phyloP scores from a whole-genome alignment of 2,113 vertebrate genomes.

The Sylvietta virens region DNA sequence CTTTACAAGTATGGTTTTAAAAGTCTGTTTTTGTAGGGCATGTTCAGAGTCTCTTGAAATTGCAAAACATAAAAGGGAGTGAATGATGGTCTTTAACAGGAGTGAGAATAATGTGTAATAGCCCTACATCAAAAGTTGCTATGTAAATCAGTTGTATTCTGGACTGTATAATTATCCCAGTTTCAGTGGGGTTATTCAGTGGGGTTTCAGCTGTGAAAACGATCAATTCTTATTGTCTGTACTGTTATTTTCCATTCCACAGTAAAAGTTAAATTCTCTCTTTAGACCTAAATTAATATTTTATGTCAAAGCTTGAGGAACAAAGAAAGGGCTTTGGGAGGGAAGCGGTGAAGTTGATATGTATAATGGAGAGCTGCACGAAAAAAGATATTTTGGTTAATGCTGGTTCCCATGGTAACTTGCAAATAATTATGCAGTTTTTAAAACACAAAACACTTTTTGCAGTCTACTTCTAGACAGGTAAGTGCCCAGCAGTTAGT shows the following conservation, averaged over 20 bases:
- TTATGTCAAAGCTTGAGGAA: background rate
- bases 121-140: background rate
- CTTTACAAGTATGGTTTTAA: background rate
- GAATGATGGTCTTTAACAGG: background rate
- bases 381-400: conserved; percentile 3
- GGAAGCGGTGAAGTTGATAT: background rate
- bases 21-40: background rate
- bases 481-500: background rate
- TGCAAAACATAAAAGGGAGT: background rate
- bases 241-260: background rate
- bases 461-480: background rate
- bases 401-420: conserved; percentile 5
- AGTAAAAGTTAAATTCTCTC: background rate
- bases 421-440: conserved; percentile 11
- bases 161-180: background rate
- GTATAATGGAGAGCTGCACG: background rate
- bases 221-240: background rate
- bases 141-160: background rate
- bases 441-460: background rate
- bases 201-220: background rate
- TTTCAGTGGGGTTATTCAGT: conserved; percentile 3
- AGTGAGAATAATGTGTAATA: background rate
- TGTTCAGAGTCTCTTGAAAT: background rate
- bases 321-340: background rate
- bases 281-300: conserved; percentile 27